Evolutionary conservation across 2,113 vertebrate species (phyloP).

Genomic region (Candoia aspera): DNA sequence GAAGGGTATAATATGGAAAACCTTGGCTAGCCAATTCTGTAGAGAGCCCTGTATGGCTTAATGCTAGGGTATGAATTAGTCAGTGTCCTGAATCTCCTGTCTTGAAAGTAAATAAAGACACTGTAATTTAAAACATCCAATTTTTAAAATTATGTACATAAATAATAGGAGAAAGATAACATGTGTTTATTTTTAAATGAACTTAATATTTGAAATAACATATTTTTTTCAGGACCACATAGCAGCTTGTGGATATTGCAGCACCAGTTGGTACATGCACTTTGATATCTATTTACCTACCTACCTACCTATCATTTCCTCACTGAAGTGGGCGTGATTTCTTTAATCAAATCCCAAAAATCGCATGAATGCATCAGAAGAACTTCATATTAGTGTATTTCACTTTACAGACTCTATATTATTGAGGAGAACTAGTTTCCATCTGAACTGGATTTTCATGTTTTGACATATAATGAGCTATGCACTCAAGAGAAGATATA

Average conservation of each 20-base stretch:
- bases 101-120: not conserved
- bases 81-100: not conserved
- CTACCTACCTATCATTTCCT: too few relatives aligned
- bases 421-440: constrained; percentile 10
- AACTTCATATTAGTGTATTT: not conserved
- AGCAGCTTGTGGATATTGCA: not conserved
- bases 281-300: too few relatives aligned
- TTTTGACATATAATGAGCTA: constrained; percentile 59
- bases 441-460: constrained; percentile 54
- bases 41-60: not conserved
- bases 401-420: not conserved
- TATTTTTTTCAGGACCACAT: not conserved
- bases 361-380: too few relatives aligned
- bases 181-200: not conserved
- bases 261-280: not conserved
- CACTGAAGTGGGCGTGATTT: not conserved
- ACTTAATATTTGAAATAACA: too few relatives aligned
- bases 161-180: not conserved
- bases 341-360: not conserved
- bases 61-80: not conserved
- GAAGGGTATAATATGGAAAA: not conserved
- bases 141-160: too few relatives aligned
- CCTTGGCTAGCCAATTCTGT: not conserved
- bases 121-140: not conserved
- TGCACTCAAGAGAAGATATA: constrained; percentile 36